Percentiles rank a stretch among this genome's conserved stretches.
These are phyloP conservation scores for Barbus barbus DNA, from an alignment of 2,113 vertebrate genomes.

Conservation along the genomic window DNA sequence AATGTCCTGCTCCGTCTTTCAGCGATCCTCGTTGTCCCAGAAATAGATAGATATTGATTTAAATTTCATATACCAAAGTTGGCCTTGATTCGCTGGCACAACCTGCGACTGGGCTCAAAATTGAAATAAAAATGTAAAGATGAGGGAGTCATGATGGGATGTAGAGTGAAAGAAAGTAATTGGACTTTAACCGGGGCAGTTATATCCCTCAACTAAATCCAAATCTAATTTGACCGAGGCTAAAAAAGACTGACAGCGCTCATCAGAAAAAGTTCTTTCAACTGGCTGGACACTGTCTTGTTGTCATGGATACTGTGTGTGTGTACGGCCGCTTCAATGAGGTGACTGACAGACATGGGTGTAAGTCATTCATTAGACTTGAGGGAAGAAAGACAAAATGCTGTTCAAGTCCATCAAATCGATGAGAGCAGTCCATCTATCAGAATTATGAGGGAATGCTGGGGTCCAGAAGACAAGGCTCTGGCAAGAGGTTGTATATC, in stretches of 20 bases:
- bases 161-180: conserved; percentile 50
- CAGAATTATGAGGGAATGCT: conserved; percentile 17
- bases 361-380: conserved; percentile 46
- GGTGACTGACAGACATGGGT: conserved; percentile 39
- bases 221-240: conserved; percentile 53
- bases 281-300: conserved; percentile 31
- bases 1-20: conserved; percentile 31
- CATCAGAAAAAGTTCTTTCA: conserved; percentile 43
- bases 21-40: neutral
- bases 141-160: conserved; percentile 50
- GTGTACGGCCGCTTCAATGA: conserved; percentile 37
- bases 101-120: conserved; percentile 41
- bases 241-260: conserved; percentile 56
- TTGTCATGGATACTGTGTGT: conserved; percentile 52
- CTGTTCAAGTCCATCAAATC: conserved; percentile 47
- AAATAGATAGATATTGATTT: conserved; percentile 32
- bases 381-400: conserved; percentile 34
- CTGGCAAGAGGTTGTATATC: neutral
- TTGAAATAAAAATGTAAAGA: conserved; percentile 59
- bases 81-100: conserved; percentile 42
- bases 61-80: conserved; percentile 44
- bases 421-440: conserved; percentile 16
- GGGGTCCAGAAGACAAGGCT: neutral
- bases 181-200: conserved; percentile 48
- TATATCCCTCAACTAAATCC: conserved; percentile 53